These are phyloP conservation scores for Globicephala melas DNA, from an alignment of 2,113 vertebrate genomes.

Conservation along the genomic window DNA sequence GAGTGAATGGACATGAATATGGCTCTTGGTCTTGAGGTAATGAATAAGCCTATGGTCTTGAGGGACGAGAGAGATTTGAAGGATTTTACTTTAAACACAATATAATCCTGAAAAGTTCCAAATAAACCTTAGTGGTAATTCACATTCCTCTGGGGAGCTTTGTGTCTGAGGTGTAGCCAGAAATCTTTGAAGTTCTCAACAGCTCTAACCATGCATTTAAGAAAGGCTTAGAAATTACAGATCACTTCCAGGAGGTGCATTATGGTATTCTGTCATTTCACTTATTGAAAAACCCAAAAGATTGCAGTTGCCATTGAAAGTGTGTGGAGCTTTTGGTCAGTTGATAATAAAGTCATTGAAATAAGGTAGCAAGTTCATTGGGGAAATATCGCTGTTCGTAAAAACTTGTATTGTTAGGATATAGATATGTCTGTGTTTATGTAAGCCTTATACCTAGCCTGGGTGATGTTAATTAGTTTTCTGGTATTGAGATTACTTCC, in stretches of 20 bases:
- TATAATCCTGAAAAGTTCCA: background rate
- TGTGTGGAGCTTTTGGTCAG: background rate
- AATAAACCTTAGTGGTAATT: background rate
- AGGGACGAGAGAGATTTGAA: background rate
- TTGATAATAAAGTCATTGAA: background rate
- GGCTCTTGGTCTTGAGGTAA: background rate
- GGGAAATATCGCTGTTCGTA: background rate
- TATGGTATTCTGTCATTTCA: background rate
- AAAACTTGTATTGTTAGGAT: background rate
- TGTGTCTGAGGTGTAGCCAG: background rate
- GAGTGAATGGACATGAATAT: background rate
- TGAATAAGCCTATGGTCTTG: background rate
- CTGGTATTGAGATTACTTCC: background rate
- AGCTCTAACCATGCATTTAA: background rate
- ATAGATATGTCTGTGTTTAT: background rate
- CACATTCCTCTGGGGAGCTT: background rate
- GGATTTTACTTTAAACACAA: background rate
- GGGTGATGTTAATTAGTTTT: constrained; percentile 3
- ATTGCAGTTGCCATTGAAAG: background rate
- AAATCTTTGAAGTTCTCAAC: background rate
- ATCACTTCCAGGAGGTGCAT: background rate
- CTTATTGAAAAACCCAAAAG: background rate
- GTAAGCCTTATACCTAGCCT: background rate
- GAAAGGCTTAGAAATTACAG: background rate
- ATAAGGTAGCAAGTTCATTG: background rate